Evolutionary conservation across 2,888 invertebrate species (phyloP).

Genomic region (Leptodirus hochenwartii): DNA sequence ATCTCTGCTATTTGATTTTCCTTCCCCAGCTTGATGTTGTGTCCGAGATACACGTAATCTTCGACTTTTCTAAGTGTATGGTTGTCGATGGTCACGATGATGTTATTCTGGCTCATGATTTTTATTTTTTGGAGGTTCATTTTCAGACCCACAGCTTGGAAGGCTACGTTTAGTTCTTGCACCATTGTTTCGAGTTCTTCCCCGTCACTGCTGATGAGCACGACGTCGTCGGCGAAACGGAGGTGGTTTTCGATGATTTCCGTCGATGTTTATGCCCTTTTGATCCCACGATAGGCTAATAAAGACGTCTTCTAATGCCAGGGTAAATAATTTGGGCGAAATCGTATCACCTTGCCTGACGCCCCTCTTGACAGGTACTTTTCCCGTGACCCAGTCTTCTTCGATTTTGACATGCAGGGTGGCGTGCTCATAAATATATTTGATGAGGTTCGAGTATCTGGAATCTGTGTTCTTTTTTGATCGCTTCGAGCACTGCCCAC

Average conservation of each 20-base stretch:
- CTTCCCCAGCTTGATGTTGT: constrained; percentile 10
- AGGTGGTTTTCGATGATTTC: constrained; percentile 6
- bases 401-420: constrained; percentile 7
- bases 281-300: constrained; percentile 16
- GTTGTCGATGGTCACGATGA: constrained; percentile 7
- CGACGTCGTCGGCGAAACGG: constrained; percentile 8
- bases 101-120: constrained; percentile 7
- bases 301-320: constrained; percentile 18
- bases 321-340: constrained; percentile 5
- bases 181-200: constrained; percentile 3
- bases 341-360: constrained; percentile 7
- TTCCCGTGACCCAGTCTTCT: constrained; percentile 7
- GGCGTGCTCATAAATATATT: constrained; percentile 8
- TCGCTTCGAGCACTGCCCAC: constrained; percentile 11
- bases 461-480: constrained; percentile 9
- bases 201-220: constrained; percentile 5
- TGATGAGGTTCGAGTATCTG: constrained; percentile 8
- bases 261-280: constrained; percentile 9
- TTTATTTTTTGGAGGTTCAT: constrained; percentile 8
- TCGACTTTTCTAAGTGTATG: constrained; percentile 7
- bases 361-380: constrained; percentile 7
- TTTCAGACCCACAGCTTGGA: constrained; percentile 4
- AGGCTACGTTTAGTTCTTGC: constrained; percentile 3
- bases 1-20: constrained; percentile 9
- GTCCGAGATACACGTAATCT: constrained; percentile 10